Base-by-base conservation (phyloP, 2,797 vertebrate species). In the Myiotriccus ornatus region DNA sequence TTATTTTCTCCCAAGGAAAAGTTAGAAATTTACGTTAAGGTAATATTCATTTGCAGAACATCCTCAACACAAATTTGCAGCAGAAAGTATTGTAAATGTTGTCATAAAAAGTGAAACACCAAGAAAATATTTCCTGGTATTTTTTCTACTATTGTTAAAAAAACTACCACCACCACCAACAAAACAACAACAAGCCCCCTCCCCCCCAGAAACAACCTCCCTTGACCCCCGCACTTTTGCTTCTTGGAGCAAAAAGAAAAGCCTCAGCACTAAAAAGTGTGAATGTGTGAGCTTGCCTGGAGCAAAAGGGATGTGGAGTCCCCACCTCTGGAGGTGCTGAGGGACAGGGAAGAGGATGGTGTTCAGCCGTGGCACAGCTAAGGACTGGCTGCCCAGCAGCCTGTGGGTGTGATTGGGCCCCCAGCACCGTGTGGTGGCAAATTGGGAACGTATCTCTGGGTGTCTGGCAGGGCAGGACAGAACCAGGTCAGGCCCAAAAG, bases 391-490 rank as follows among this genome's bases (percentile, higher is more conserved):
- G 0, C 21, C 21, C 60, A 49, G 20, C 21, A 70, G 39, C 69
- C 32, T 25, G 7, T 2, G 8, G 9, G 28, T 53, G 18, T 4
- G 6, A 21, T 2, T 55, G 21, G 2, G 1, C 2, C 4, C 32
- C 5, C 46, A 39, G 34, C 43, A 37, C 2, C 0, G 4, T 5
- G 9, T 24, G 56, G 9, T 78, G 56, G 12, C 5, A 46, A 49
- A 50, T 2, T 14, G 28, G 16, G 32, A 60, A n/a, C 0, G 1
- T 5, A 12, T 28, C 55, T 46, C 21, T 68, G 55, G 11, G 35
- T 32, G 24, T 32, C 27, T 34, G 37, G 27, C 35, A 44, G 25
- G 39, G 49, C 1, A 2, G 35, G 59, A 47, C 12, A 14, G 44
- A 76, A 50, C 3, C 30, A 35, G n/a, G 14, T 63, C 27, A 53